Percentiles rank a stretch among this genome's conserved stretches.
phyloP scores from a whole-genome alignment of 2,797 vertebrate species.

The Anas capensis region DNA sequence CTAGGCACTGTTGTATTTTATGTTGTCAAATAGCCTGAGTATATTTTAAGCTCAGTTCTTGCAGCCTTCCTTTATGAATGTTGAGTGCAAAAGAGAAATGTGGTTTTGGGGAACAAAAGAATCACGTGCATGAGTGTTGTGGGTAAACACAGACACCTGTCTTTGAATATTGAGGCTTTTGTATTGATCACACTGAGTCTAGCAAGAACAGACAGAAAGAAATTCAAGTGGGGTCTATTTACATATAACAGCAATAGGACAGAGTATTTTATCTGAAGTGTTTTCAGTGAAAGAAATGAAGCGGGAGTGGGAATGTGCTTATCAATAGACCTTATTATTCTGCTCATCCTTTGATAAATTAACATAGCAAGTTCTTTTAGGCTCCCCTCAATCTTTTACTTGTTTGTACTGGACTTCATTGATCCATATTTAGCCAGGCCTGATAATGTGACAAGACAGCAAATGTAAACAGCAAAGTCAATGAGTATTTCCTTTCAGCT shows the following conservation, averaged over 20 bases:
- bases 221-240: rapidly evolving
- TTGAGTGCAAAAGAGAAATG: neutral
- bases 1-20: neutral
- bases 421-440: constrained; percentile 24
- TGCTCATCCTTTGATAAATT: constrained; percentile 35
- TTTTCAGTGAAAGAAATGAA: constrained; percentile 10
- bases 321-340: constrained; percentile 50
- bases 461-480: constrained; percentile 35
- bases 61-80: neutral
- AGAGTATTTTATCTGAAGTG: constrained; percentile 18
- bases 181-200: neutral
- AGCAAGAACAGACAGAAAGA: neutral
- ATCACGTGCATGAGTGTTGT: neutral
- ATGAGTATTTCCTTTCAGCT: neutral
- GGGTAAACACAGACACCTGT: neutral
- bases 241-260: neutral
- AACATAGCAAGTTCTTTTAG: constrained; percentile 31
- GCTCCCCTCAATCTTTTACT: neutral
- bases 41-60: neutral
- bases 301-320: neutral
- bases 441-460: neutral
- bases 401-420: constrained; percentile 39
- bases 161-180: neutral
- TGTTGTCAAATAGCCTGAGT: neutral
- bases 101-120: neutral